phyloP scores from a whole-genome alignment of 2,797 vertebrate genomes.

The Propithecus deckenii region DNA sequence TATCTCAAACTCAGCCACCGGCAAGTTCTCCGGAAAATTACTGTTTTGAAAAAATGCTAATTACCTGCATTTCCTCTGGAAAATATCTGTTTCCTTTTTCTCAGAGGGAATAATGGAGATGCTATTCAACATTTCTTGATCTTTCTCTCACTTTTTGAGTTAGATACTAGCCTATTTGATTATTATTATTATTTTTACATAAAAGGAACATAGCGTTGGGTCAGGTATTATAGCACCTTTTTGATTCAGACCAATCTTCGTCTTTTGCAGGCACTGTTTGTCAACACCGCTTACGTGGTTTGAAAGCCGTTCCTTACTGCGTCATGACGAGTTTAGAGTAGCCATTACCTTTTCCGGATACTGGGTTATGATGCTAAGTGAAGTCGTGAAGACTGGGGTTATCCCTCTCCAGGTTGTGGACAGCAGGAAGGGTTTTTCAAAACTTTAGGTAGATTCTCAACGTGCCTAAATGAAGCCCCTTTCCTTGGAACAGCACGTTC shows the following conservation, averaged over 20 bases:
- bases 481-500: background rate
- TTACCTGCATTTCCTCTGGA: background rate
- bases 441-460: background rate
- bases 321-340: background rate
- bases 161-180: background rate
- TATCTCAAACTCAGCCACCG: rapidly evolving
- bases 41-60: background rate
- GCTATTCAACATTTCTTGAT: background rate
- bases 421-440: background rate
- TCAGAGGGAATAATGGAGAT: background rate
- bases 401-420: background rate
- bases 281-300: rapidly evolving
- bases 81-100: background rate
- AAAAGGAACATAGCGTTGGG: background rate
- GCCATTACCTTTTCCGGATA: too few relatives aligned
- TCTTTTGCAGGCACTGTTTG: background rate
- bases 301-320: background rate
- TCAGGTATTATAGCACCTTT: background rate
- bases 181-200: background rate
- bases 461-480: background rate
- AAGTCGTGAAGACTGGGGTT: too few relatives aligned
- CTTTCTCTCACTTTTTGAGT: background rate
- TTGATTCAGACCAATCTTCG: background rate
- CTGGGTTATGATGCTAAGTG: background rate
- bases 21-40: background rate